A percentile compares a stretch with the other conserved stretches of the same genome.
Evolutionary conservation across 1,140 invertebrate genomes (phyloP).

Genomic region (Orchestia grillus): DNA sequence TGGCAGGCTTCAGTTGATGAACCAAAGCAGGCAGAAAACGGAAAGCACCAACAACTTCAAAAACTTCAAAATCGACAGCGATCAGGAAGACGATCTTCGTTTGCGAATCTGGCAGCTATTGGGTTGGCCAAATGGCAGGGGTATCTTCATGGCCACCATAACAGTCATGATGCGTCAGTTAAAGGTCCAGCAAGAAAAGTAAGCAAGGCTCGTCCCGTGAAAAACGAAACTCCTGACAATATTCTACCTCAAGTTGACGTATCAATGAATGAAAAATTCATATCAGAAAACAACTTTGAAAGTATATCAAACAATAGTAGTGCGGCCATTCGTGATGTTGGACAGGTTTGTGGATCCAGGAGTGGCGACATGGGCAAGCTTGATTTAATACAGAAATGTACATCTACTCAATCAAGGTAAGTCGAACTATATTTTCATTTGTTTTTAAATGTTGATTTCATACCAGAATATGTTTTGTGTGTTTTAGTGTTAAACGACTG

Average conservation of each 20-base stretch:
- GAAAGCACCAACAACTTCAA: not conserved
- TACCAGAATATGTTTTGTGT: not conserved
- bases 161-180: not conserved
- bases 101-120: conserved; percentile 31
- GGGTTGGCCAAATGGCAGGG: conserved; percentile 28
- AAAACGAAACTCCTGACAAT: not conserved
- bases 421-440: not conserved
- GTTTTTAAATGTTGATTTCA: not conserved
- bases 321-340: not conserved
- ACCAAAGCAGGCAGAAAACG: not conserved
- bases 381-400: not conserved
- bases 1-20: not conserved
- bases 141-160: conserved; percentile 19
- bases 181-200: not conserved
- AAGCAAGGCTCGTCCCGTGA: not conserved
- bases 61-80: not conserved
- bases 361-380: not conserved
- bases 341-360: not conserved
- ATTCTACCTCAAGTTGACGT: not conserved
- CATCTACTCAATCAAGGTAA: not conserved
- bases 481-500: not conserved
- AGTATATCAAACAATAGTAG: not conserved
- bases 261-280: not conserved
- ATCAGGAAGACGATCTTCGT: conserved; percentile 1
- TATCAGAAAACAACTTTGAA: not conserved